phyloP scores from a whole-genome alignment of 2,113 vertebrate genomes.

The Melanocharis versteri region DNA sequence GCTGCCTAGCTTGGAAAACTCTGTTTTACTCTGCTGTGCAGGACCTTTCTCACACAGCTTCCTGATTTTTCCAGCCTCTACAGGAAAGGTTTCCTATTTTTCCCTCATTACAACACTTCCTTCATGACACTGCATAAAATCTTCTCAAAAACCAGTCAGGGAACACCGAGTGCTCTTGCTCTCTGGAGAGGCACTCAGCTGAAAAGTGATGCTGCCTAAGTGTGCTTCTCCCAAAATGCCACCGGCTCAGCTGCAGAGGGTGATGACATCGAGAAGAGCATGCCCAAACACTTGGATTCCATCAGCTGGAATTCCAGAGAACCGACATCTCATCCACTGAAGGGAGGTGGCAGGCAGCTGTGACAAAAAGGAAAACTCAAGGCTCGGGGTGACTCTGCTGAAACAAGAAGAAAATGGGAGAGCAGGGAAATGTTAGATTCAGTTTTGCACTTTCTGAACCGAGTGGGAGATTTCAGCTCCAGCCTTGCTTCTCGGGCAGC shows the following conservation, averaged over 20 bases:
- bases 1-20: neutral
- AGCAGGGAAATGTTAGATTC: neutral
- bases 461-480: neutral
- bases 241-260: neutral
- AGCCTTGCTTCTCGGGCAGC: neutral
- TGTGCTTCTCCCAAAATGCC: neutral
- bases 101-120: neutral
- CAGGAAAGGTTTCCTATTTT: neutral
- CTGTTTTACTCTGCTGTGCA: fast-evolving
- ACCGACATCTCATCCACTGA: neutral
- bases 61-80: neutral
- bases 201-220: neutral
- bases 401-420: neutral
- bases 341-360: neutral
- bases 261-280: neutral
- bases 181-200: neutral
- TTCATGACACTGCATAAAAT: neutral
- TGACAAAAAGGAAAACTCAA: neutral
- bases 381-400: neutral
- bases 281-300: neutral
- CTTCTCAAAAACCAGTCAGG: neutral
- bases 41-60: neutral
- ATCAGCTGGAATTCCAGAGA: neutral
- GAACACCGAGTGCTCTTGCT: neutral
- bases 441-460: neutral